phyloP scores from a whole-genome alignment of 2,888 invertebrate genomes.

The Aphelenchoides bicaudatus region DNA sequence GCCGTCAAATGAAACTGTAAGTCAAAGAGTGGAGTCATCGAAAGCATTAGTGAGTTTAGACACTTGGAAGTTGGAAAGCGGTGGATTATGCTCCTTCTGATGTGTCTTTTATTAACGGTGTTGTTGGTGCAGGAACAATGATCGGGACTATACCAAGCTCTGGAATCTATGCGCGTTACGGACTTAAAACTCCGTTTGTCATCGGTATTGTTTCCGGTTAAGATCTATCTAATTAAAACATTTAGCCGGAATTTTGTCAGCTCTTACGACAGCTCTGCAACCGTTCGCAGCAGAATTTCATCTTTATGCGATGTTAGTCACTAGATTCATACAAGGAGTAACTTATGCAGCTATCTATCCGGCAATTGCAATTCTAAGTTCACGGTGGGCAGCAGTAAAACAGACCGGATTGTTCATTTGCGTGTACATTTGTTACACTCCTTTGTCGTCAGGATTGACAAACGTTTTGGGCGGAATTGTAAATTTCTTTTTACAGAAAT shows the following conservation, averaged over 20 bases:
- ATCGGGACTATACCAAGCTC: constrained; percentile 16
- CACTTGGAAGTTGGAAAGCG: constrained; percentile 3
- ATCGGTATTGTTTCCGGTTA: no score
- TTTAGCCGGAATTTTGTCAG: constrained; percentile 11
- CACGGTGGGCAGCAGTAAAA: constrained; percentile 20
- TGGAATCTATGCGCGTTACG: constrained; percentile 8
- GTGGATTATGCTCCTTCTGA: constrained; percentile 17
- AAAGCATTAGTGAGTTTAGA: background rate
- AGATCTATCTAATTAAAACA: no score
- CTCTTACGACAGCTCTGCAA: constrained; percentile 11
- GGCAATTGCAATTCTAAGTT: constrained; percentile 8
- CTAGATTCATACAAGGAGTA: constrained; percentile 16
- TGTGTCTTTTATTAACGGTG: constrained; percentile 13
- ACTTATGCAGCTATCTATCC: constrained; percentile 20
- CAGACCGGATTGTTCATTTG: constrained; percentile 16
- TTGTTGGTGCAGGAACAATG: constrained; percentile 12
- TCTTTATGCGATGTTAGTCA: constrained; percentile 8
- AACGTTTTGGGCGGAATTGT: constrained; percentile 17
- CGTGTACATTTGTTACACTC: constrained; percentile 16
- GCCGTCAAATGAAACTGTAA: constrained; percentile 6
- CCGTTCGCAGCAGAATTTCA: constrained; percentile 13
- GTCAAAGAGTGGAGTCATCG: background rate
- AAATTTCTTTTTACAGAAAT: constrained; percentile 7
- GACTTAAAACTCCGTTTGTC: constrained; percentile 12
- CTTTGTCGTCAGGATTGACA: constrained; percentile 15